phyloP scores from a whole-genome alignment of 1,140 invertebrate genomes.

The Ooceraea biroi region DNA sequence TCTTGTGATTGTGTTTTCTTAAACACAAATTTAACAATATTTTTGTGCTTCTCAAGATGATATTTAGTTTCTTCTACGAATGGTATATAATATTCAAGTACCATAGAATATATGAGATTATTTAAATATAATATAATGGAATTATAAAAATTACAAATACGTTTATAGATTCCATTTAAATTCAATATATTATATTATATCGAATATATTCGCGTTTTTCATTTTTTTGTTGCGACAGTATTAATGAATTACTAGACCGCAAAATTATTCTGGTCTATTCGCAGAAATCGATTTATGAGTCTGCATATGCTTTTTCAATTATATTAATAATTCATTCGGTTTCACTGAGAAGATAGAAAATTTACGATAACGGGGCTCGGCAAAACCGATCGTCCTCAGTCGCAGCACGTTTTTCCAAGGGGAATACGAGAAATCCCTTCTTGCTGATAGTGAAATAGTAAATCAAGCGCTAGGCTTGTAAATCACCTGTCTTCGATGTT shows the following conservation, averaged over 20 bases:
- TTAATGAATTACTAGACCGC: constrained; percentile 11
- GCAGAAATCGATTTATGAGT: constrained; percentile 11
- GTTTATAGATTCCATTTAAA: neutral
- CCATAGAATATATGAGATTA: neutral
- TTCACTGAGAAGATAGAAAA: constrained; percentile 41
- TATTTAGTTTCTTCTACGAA: neutral
- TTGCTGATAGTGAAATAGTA: constrained; percentile 58
- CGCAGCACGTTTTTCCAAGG: constrained; percentile 47
- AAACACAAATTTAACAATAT: neutral
- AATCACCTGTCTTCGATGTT: constrained; percentile 23
- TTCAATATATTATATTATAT: neutral
- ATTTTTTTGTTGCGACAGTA: constrained; percentile 1
- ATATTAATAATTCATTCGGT: constrained; percentile 42
- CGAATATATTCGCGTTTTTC: neutral
- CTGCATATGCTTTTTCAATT: constrained; percentile 50
- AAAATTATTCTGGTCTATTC: neutral
- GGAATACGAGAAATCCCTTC: constrained; percentile 53
- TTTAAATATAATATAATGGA: neutral
- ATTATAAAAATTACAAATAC: constrained; percentile 5
- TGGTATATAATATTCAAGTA: neutral
- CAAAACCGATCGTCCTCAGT: constrained; percentile 55
- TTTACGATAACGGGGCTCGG: constrained; percentile 32
- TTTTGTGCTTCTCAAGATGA: neutral
- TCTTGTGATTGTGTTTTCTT: neutral
- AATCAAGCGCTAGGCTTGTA: constrained; percentile 16